These are phyloP conservation scores for Chrosomus eos DNA, from an alignment of 2,797 vertebrate species.

Conservation along the genomic window DNA sequence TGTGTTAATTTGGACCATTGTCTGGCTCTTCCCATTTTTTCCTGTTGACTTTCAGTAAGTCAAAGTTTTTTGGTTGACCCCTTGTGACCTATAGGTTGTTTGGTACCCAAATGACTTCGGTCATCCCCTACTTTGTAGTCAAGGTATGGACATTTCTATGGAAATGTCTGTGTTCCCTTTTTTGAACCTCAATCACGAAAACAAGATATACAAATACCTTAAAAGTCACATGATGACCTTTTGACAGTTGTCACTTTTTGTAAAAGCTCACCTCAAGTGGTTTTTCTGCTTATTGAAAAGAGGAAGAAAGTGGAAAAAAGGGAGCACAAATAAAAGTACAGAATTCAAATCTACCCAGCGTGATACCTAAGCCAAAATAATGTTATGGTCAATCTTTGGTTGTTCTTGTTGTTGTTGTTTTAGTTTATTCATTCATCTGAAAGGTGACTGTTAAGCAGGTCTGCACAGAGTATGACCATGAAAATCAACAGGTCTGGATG, in stretches of 20 bases:
- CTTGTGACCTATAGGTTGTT: not conserved
- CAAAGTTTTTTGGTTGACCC: not conserved
- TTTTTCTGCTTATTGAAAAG: constrained; percentile 14
- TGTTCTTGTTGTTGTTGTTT: not conserved
- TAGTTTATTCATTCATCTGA: not conserved
- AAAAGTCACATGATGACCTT: constrained; percentile 25
- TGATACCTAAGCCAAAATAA: not conserved
- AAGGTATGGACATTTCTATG: not conserved
- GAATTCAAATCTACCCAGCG: not conserved
- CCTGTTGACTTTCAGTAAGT: constrained; percentile 7
- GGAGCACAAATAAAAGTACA: constrained; percentile 16
- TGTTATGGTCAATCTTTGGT: not conserved
- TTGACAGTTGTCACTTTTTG: constrained; percentile 1
- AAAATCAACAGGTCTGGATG: constrained; percentile 17
- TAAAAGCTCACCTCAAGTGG: constrained; percentile 11
- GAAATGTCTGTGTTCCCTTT: constrained; percentile 33
- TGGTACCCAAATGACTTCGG: not conserved
- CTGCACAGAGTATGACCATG: not conserved
- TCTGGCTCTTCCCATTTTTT: not conserved
- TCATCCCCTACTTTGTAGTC: not conserved
- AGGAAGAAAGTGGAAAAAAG: not conserved
- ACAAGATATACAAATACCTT: constrained; percentile 8
- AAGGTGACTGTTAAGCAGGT: not conserved
- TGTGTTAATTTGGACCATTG: constrained; percentile 19
- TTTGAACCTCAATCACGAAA: constrained; percentile 8